Percentiles rank a stretch among this genome's conserved stretches.
Evolutionary conservation across 1,140 invertebrate species (phyloP).

Genomic region (Zaprionus camerounensis): DNA sequence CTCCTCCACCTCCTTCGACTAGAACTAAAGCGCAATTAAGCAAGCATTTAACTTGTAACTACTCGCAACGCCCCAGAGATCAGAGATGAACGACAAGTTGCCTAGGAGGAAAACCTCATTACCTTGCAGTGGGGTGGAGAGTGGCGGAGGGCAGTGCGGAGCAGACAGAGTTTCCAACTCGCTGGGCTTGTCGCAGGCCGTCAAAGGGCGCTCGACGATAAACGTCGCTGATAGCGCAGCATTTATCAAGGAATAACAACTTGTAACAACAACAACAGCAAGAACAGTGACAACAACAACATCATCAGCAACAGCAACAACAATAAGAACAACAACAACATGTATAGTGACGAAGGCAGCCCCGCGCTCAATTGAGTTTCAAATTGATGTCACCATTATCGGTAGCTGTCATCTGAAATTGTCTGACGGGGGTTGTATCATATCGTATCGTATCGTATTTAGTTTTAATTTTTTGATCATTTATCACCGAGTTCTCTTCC

Average conservation of each 20-base stretch:
- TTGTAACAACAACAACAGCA: conserved; percentile 27
- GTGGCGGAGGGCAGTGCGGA: neutral
- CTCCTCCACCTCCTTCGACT: neutral
- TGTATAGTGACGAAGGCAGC: conserved; percentile 4
- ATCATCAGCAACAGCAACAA: conserved; percentile 18
- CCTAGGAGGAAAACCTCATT: conserved; percentile 42
- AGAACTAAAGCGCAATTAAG: conserved; percentile 61
- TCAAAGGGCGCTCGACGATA: conserved; percentile 68
- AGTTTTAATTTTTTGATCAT: conserved; percentile 77
- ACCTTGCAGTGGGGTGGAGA: conserved; percentile 18
- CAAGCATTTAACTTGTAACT: conserved; percentile 77
- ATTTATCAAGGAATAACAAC: conserved; percentile 70
- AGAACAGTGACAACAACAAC: neutral
- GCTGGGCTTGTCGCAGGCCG: conserved; percentile 79
- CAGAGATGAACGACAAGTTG: conserved; percentile 13
- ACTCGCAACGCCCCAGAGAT: conserved; percentile 67
- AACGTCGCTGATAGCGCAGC: conserved; percentile 77
- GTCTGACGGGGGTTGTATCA: conserved; percentile 30
- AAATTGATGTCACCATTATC: conserved; percentile 84
- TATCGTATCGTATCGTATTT: conserved; percentile 61
- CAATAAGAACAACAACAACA: neutral
- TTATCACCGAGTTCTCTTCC: conserved; percentile 59
- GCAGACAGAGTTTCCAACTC: conserved; percentile 64
- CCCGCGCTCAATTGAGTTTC: conserved; percentile 81
- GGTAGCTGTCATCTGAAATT: conserved; percentile 76